Evolutionary conservation across 2,797 vertebrate species (phyloP).

Genomic region (Cyprinodon diabolis): DNA sequence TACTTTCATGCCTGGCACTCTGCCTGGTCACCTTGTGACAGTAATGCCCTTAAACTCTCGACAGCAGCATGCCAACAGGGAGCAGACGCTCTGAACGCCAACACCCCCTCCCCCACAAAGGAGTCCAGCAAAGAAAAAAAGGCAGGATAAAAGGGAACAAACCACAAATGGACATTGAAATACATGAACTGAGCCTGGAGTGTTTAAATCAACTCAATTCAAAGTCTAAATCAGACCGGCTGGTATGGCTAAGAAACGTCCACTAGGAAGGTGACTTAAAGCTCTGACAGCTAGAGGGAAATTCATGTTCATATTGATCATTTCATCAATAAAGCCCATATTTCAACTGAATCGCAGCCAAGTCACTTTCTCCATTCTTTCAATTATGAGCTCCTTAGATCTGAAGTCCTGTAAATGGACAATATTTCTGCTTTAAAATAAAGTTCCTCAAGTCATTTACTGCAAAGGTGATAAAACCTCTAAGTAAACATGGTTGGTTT

Average conservation of each 20-base stretch:
- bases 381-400: not conserved
- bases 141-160: slow-evolving; percentile 13
- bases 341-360: not conserved
- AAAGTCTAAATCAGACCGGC: not conserved
- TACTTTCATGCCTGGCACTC: slow-evolving; percentile 62
- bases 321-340: slow-evolving; percentile 1
- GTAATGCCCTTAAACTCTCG: slow-evolving; percentile 77
- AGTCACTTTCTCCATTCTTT: not conserved
- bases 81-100: slow-evolving; percentile 48
- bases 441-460: not conserved
- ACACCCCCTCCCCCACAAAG: slow-evolving; percentile 14
- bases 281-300: slow-evolving; percentile 13
- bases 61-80: slow-evolving; percentile 65
- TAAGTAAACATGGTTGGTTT: not conserved
- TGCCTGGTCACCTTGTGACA: slow-evolving; percentile 70
- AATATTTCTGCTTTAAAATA: accelerated
- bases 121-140: slow-evolving; percentile 36
- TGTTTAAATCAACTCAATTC: not conserved
- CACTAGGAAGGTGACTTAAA: not conserved
- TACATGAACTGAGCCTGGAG: not conserved
- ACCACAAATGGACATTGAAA: not conserved
- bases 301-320: slow-evolving; percentile 12
- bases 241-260: not conserved
- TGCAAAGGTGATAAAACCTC: not conserved
- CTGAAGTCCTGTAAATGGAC: not conserved